These are phyloP conservation scores for Scartelaos histophorus DNA, from an alignment of 2,113 vertebrate species.

Conservation along the genomic window DNA sequence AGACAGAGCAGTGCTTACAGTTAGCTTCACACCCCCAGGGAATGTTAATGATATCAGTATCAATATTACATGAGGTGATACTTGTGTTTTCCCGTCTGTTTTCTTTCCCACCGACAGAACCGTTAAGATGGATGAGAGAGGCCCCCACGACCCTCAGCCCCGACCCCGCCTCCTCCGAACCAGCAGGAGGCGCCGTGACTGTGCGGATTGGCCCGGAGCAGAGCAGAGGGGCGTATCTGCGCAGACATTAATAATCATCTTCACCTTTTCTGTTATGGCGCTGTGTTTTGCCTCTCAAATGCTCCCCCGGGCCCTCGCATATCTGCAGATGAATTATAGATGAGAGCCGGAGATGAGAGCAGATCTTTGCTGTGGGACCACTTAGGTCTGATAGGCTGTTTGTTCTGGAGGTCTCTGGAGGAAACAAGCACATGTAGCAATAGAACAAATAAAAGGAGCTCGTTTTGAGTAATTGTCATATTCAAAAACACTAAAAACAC, in stretches of 20 bases:
- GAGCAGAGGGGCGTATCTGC: slow-evolving; percentile 64
- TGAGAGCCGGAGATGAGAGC: slow-evolving; percentile 74
- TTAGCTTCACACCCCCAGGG: no score
- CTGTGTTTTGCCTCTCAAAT: slow-evolving; percentile 69
- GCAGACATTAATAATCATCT: slow-evolving; percentile 70
- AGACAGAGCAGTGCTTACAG: no score
- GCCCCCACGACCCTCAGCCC: slow-evolving; percentile 57
- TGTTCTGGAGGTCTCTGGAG: slow-evolving; percentile 44
- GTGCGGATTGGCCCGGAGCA: slow-evolving; percentile 53
- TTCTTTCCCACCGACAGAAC: background rate
- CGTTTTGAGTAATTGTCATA: background rate
- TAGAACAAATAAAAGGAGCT: background rate
- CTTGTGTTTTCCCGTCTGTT: slow-evolving; percentile 10
- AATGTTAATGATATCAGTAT: no score
- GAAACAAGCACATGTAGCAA: slow-evolving; percentile 24
- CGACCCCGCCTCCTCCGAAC: slow-evolving; percentile 38
- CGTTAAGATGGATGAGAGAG: slow-evolving; percentile 4
- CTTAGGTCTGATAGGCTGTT: slow-evolving; percentile 43
- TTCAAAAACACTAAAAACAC: background rate
- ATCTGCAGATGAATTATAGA: slow-evolving; percentile 78
- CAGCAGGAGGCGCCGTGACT: slow-evolving; percentile 65
- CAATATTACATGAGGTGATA: background rate
- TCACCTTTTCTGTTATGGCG: slow-evolving; percentile 70
- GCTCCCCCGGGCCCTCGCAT: slow-evolving; percentile 70
- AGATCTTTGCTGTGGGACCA: slow-evolving; percentile 62